Evolutionary conservation across 2,888 invertebrate genomes (phyloP).

Genomic region (Chrysotoxum bicinctum): DNA sequence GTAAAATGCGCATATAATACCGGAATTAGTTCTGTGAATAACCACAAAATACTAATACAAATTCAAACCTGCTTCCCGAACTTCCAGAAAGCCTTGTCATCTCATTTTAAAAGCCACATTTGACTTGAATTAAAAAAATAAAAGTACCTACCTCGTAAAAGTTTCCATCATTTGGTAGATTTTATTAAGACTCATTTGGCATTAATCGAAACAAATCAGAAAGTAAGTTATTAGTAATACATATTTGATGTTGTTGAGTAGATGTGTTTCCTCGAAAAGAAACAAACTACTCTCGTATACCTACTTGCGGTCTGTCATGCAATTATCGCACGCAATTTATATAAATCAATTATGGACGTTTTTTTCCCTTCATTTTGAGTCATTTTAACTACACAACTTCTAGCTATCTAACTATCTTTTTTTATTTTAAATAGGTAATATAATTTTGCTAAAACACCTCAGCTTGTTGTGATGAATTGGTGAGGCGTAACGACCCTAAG

Average conservation of each 20-base stretch:
- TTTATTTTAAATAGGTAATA: background rate
- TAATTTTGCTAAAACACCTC: constrained; percentile 4
- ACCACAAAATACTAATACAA: background rate
- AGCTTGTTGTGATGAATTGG: constrained; percentile 38
- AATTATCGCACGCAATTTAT: constrained; percentile 28
- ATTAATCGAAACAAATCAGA: background rate
- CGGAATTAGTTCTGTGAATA: background rate
- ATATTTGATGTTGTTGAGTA: background rate
- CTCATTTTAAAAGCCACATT: background rate
- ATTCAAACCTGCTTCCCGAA: constrained; percentile 6
- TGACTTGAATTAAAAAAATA: constrained; percentile 1
- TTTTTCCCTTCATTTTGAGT: constrained; percentile 9
- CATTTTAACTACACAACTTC: background rate
- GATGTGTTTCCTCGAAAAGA: background rate
- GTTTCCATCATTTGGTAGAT: background rate
- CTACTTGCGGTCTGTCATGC: constrained; percentile 3
- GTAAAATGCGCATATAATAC: background rate
- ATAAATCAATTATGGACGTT: background rate
- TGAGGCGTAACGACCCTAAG: constrained; percentile 61
- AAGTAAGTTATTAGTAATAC: background rate
- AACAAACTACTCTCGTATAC: background rate
- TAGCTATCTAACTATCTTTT: background rate
- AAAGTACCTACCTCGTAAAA: constrained; percentile 4
- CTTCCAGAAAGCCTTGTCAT: constrained; percentile 3
- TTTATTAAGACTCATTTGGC: background rate